phyloP scores from a whole-genome alignment of 2,797 vertebrate genomes.

The Melanotaenia maccullochi region DNA sequence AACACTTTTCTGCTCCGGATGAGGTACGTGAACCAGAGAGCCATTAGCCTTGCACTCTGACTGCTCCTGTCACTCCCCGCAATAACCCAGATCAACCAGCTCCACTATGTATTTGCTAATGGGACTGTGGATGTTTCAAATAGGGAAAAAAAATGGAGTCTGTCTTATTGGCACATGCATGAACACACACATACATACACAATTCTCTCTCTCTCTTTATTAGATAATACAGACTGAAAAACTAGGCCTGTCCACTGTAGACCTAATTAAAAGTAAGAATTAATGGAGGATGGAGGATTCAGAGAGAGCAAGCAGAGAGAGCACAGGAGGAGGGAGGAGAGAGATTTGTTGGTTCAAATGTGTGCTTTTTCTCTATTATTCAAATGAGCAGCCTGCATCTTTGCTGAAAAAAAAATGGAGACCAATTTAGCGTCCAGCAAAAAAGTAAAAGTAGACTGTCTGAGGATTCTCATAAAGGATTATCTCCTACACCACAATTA shows the following conservation, averaged over 20 bases:
- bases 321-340: slow-evolving; percentile 55
- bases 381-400: slow-evolving; percentile 74
- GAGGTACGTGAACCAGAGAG: slow-evolving; percentile 72
- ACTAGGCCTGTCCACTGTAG: slow-evolving; percentile 86
- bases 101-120: slow-evolving; percentile 76
- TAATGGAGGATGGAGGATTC: slow-evolving; percentile 82
- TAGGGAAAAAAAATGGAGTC: slow-evolving; percentile 58
- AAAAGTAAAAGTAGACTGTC: slow-evolving; percentile 65
- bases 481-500: slow-evolving; percentile 61
- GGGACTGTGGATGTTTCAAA: slow-evolving; percentile 71
- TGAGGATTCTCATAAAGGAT: slow-evolving; percentile 47
- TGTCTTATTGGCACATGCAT: slow-evolving; percentile 20
- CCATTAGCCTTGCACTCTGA: slow-evolving; percentile 75
- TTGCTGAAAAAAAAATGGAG: slow-evolving; percentile 59
- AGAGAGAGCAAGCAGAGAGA: slow-evolving; percentile 69
- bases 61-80: slow-evolving; percentile 69
- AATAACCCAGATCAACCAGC: slow-evolving; percentile 78
- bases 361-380: slow-evolving; percentile 78
- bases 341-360: slow-evolving; percentile 81
- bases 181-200: slow-evolving; percentile 32
- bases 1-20: slow-evolving; percentile 68
- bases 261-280: slow-evolving; percentile 88
- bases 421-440: slow-evolving; percentile 66
- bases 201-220: slow-evolving; percentile 63
- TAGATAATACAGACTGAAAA: slow-evolving; percentile 82